A percentile compares a stretch with the other conserved stretches of the same genome.
phyloP scores from a whole-genome alignment of 2,888 invertebrate genomes.

The Acholoe squamosa region DNA sequence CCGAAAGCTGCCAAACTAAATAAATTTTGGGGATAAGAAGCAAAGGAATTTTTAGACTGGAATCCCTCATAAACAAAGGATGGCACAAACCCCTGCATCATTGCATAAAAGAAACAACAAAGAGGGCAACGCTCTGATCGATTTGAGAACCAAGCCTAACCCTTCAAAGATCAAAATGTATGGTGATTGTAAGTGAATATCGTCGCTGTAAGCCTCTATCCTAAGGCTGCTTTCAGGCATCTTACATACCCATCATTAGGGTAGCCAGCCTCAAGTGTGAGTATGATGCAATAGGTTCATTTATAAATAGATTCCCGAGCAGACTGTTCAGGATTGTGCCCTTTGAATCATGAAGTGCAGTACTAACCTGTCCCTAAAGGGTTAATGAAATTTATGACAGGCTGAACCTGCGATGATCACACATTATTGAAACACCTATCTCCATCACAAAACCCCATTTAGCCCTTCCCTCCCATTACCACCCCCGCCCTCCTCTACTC shows the following conservation, averaged over 20 bases:
- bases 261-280: no score
- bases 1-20: neutral
- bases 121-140: neutral
- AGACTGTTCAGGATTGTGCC: no score
- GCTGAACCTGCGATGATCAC: neutral
- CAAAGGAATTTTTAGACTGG: neutral
- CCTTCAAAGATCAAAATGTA: no score
- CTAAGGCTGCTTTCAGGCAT: no score
- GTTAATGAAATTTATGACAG: slow-evolving; percentile 20
- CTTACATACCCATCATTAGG: no score
- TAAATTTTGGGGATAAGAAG: neutral
- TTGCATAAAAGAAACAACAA: neutral
- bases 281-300: no score
- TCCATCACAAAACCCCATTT: slow-evolving; percentile 9
- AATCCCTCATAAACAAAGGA: neutral
- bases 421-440: slow-evolving; percentile 16
- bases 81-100: neutral
- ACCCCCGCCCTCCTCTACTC: neutral
- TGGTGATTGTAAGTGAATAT: no score
- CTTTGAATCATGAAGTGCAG: no score
- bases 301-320: no score
- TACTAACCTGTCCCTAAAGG: no score
- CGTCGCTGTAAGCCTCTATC: no score
- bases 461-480: no score
- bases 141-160: slow-evolving; percentile 1